phyloP scores from a whole-genome alignment of 2,797 vertebrate species.

The Etheostoma nigrum region DNA sequence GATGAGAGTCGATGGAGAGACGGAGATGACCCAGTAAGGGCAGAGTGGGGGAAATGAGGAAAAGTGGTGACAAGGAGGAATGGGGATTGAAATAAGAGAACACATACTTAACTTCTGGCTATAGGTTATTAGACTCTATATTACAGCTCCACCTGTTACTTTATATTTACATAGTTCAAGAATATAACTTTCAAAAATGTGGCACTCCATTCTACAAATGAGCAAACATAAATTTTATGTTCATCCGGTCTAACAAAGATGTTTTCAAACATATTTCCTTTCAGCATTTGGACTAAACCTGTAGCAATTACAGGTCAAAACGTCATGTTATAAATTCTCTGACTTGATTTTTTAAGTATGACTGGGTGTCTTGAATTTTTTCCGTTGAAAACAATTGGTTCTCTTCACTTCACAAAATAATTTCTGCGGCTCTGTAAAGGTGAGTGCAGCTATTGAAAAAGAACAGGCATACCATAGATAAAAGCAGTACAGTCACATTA shows the following conservation, averaged over 20 bases:
- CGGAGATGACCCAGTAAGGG: slow-evolving; percentile 63
- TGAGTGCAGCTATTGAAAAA: not conserved
- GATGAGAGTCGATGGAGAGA: slow-evolving; percentile 71
- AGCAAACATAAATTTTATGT: slow-evolving; percentile 8
- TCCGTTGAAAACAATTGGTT: slow-evolving; percentile 7
- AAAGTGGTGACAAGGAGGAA: slow-evolving; percentile 65
- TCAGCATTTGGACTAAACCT: not conserved
- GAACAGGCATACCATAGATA: not conserved
- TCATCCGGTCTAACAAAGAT: slow-evolving; percentile 6
- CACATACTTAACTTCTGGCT: slow-evolving; percentile 60
- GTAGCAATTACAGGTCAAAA: not conserved
- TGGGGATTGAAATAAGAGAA: slow-evolving; percentile 59
- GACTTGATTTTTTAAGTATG: not conserved
- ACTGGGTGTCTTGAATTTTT: not conserved
- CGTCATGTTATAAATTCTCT: not conserved
- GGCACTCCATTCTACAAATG: slow-evolving; percentile 1
- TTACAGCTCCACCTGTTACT: slow-evolving; percentile 49
- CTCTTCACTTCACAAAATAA: slow-evolving; percentile 29
- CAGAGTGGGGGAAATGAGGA: slow-evolving; percentile 46
- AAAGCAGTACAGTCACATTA: not conserved
- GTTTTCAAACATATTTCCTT: not conserved
- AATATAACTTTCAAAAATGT: slow-evolving; percentile 20
- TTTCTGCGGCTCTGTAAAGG: slow-evolving; percentile 16
- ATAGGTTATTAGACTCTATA: slow-evolving; percentile 22
- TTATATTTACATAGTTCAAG: slow-evolving; percentile 5